phyloP scores from a whole-genome alignment of 2,113 vertebrate genomes.

The Oxyura jamaicensis region DNA sequence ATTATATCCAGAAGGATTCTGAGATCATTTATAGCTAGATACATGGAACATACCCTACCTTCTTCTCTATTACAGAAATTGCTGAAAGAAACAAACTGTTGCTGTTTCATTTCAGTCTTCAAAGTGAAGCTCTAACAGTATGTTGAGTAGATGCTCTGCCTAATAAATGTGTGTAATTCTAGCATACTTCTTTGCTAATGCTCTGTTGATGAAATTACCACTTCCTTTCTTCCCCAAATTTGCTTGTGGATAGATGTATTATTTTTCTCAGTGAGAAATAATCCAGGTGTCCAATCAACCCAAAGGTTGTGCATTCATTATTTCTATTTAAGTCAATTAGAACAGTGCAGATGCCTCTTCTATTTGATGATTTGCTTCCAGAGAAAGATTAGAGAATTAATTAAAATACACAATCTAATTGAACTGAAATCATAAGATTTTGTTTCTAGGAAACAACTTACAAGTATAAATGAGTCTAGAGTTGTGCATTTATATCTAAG shows the following conservation, averaged over 20 bases:
- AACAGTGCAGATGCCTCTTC: slow-evolving; percentile 18
- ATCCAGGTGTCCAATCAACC: slow-evolving; percentile 28
- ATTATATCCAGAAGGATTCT: neutral
- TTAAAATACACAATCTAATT: slow-evolving; percentile 42
- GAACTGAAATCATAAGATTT: slow-evolving; percentile 9
- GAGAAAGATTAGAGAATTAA: slow-evolving; percentile 50
- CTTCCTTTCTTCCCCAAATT: neutral
- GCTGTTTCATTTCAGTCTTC: neutral
- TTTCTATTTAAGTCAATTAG: slow-evolving; percentile 39
- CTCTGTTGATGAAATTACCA: slow-evolving; percentile 10
- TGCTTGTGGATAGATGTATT: slow-evolving; percentile 1
- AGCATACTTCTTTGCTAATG: neutral
- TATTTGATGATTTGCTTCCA: slow-evolving; percentile 33
- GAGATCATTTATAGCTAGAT: neutral
- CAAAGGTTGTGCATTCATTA: slow-evolving; percentile 7
- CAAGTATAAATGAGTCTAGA: slow-evolving; percentile 16
- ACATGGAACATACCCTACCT: neutral
- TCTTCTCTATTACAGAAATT: neutral
- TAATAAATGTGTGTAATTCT: neutral
- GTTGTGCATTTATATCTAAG: slow-evolving; percentile 9
- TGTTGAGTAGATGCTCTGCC: neutral
- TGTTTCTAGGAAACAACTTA: slow-evolving; percentile 58
- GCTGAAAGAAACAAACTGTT: neutral
- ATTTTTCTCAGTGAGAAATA: slow-evolving; percentile 38
- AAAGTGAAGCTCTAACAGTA: neutral